Evolutionary conservation across 1,140 invertebrate genomes (phyloP), one percentile per base, ranked within the genome.

Genomic region (Spodoptera frugiperda): DNA sequence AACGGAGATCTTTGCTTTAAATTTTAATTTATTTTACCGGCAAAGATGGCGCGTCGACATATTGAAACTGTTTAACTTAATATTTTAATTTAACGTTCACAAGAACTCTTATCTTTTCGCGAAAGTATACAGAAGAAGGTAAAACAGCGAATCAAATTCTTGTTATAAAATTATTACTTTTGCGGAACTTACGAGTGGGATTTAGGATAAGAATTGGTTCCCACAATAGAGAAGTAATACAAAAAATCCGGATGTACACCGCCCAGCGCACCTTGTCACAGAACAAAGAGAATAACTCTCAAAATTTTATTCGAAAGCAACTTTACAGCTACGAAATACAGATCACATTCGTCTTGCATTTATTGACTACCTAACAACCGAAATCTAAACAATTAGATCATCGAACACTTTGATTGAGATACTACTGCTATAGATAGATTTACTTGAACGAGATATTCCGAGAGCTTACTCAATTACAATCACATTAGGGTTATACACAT

Each of bases 1-100:
- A 21, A 59, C 70, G 39, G 46, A 76, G 73, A 76, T 76, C 72
- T 68, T 9, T 59, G 51, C 63, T 76, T 39, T 51, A 14, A 71
- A 71, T 63, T 71, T 77, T 21, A 71, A 77, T 54, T 76, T 10
- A 30, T 39, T 61, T 67, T 55, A n/a, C 67, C 39, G 8, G 49
- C 25, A 39, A 48, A 15, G 49, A 30, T 21, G 53, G 39, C n/a
- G 25, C 49, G 68, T 55, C 51, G 51, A 44, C 68, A 46, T 21
- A 55, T 54, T 55, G 68, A 39, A 39, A 39, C n/a, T 44, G 19
- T 55, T 17, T n/a, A 6, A 15, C 15, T 21, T 44, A 17, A 54
- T 30, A 14, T 39, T 39, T 39, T 39, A 39, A 39, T 39, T 39
- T 39, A 39, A 39, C 33, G 6, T 39, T 39, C 9, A 39, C 9